Evolutionary conservation across 2,888 invertebrate genomes (phyloP), one percentile per base, ranked within the genome.

Genomic region (Leistus spinibarbis): DNA sequence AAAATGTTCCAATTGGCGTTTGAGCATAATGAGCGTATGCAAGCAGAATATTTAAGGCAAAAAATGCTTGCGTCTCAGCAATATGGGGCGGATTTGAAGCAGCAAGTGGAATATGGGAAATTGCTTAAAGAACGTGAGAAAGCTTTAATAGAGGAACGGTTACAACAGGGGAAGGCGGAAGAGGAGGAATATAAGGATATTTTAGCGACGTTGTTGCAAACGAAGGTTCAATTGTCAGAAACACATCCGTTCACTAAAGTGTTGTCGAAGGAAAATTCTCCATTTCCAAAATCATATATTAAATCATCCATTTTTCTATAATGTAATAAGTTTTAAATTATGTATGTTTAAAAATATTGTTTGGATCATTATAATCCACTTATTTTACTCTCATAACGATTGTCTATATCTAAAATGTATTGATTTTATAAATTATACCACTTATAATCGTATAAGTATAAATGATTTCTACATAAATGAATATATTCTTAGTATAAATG

Each of bases 31-130:
- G 79, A 79, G 54, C 77, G 82, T 53, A 78, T 86, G 23, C 81
- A 82, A 76, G 81, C 80, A 3, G 85, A 86, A 78, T 80, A 82
- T 71, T 82, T 82, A 16, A 78, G 83, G 40, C 76, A 82, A 73
- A 80, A 82, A 72, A 72, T 74, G 3, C 79, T 82, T 64, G 82
- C 81, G 24, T 78, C 78, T 24, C 75, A 78, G 17, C 81, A 84
- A 74, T 86, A 86, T 75, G 77, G 82, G 16, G 80, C 83, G 4
- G 86, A 86, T 76, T 78, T 86, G 23, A 79, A 80, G 60, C 81
- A 84, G 74, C 86, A 86, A 79, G 85, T 86, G 56, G 83, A 85
- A 72, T 84, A 85, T 77, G 84, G 83, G 65, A 82, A 82, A 71
- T 16, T 80, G 53, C 73, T 84, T 23, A 82, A 82, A 85, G 79